A percentile compares a stretch with the other conserved stretches of the same genome.
Evolutionary conservation across 2,888 invertebrate genomes (phyloP).

Genomic region (Pseudococcus jackbeardsleyi): DNA sequence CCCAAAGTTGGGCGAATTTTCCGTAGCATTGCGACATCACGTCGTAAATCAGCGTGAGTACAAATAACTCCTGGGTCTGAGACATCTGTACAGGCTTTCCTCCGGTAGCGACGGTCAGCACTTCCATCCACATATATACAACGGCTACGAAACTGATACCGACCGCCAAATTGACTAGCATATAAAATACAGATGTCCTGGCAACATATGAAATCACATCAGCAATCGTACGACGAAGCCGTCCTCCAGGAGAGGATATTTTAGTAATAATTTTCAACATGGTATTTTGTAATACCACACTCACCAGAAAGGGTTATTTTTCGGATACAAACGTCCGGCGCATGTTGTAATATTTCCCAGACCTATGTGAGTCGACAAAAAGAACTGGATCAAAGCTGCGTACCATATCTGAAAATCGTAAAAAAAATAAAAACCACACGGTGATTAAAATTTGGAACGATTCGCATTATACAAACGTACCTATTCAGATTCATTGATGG

Average conservation of each 20-base stretch:
- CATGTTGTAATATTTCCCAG: constrained; percentile 77
- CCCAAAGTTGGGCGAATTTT: constrained; percentile 74
- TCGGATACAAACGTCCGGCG: constrained; percentile 76
- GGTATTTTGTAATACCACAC: no score
- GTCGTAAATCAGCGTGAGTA: constrained; percentile 76
- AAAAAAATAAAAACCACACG: background rate
- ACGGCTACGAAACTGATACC: constrained; percentile 75
- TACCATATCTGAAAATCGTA: constrained; percentile 74
- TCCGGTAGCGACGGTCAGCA: constrained; percentile 64
- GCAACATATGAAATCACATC: background rate
- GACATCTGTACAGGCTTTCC: constrained; percentile 67
- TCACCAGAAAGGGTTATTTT: constrained; percentile 79
- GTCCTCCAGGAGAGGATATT: no score
- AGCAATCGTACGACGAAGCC: background rate
- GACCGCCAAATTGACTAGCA: constrained; percentile 74
- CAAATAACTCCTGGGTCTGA: constrained; percentile 74
- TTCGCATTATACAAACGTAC: no score
- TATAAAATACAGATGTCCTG: constrained; percentile 76
- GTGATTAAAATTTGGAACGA: background rate
- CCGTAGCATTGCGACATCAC: constrained; percentile 71
- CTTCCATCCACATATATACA: constrained; percentile 72
- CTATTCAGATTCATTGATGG: no score
- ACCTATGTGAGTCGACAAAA: constrained; percentile 77
- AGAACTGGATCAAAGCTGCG: constrained; percentile 76
- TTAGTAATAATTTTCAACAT: no score